Evolutionary conservation across 2,797 vertebrate species (phyloP), one percentile per base, ranked within the genome.

Genomic region (Ctenochaetus hawaiiensis): DNA sequence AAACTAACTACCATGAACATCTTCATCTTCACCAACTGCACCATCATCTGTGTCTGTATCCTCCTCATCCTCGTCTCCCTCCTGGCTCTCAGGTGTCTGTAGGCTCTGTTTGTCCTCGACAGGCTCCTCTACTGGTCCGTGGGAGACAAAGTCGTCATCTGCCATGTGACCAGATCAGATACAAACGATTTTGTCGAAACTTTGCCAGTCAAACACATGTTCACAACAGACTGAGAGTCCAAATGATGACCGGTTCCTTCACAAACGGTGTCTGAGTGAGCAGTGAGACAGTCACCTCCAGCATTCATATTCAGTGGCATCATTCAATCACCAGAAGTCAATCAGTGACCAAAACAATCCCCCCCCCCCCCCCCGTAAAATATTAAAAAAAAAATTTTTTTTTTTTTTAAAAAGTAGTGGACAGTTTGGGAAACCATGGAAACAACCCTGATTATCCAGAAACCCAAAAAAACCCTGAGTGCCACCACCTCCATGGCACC

Each of bases 11-110:
- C 89, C 93, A 90, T 92, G 70, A 48, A 37, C 16, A 66, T 90
- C 85, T 86, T 81, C 79, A 65, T 91, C 90, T 84, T 79, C 83
- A 64, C 88, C 90, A 79, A 86, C 87, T 71, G 89, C 88, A 83
- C 87, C 91, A 54, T 92, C 92, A 86, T 92, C 91, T 0, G 91
- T 93, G 81, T 94, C 92, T 73, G 92, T 92, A 73, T 93, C 91
- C 44, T 85, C 82, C 37, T 92, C 87, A 11, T 91, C 91, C 57
- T 92, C 89, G 6, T 90, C 91, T 49, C 91, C 89, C 58, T 89
- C 86, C 54, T 57, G 84, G 89, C 64, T 81, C 75, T 84, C 80
- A 18, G 76, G 53, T 26, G 37, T 83, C 81, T 80, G 69, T 78
- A 8, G 81, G 67, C 52, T 87, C 58, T 43, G 70, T 86, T 77